Percentiles rank a stretch among this genome's conserved stretches.
phyloP scores from a whole-genome alignment of 2,797 vertebrate genomes.

The Lophius americanus region DNA sequence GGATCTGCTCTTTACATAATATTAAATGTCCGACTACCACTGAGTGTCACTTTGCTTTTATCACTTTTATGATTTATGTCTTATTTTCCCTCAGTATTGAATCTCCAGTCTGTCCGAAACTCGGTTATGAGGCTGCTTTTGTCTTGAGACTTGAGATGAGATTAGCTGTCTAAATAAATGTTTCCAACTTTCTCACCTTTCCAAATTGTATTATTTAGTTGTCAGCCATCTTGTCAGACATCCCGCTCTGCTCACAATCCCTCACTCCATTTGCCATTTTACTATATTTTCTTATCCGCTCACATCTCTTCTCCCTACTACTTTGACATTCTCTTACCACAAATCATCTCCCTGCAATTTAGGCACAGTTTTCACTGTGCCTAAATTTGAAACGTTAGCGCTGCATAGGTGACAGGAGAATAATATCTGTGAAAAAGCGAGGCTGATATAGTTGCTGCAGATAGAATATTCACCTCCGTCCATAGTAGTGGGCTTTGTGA shows the following conservation, averaged over 20 bases:
- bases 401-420: conserved; percentile 29
- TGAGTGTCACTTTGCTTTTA: not conserved
- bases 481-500: not conserved
- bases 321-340: conserved; percentile 21
- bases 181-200: conserved; percentile 12
- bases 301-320: conserved; percentile 2
- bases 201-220: conserved; percentile 32
- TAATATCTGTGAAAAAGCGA: conserved; percentile 33
- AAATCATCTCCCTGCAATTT: conserved; percentile 37
- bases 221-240: conserved; percentile 44
- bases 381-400: conserved; percentile 38
- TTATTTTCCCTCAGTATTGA: not conserved
- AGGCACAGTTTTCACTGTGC: conserved; percentile 30
- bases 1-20: not conserved
- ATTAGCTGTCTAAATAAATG: not conserved
- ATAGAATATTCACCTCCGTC: conserved; percentile 17
- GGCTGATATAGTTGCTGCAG: conserved; percentile 17
- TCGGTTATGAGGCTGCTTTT: not conserved
- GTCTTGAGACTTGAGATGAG: not conserved
- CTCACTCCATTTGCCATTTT: conserved; percentile 34
- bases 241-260: conserved; percentile 34
- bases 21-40: not conserved
- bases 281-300: conserved; percentile 3
- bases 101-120: not conserved
- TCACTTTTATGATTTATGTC: not conserved